A percentile compares a stretch with the other conserved stretches of the same genome.
Evolutionary conservation across 2,888 invertebrate genomes (phyloP).

Genomic region (Protula sp.): DNA sequence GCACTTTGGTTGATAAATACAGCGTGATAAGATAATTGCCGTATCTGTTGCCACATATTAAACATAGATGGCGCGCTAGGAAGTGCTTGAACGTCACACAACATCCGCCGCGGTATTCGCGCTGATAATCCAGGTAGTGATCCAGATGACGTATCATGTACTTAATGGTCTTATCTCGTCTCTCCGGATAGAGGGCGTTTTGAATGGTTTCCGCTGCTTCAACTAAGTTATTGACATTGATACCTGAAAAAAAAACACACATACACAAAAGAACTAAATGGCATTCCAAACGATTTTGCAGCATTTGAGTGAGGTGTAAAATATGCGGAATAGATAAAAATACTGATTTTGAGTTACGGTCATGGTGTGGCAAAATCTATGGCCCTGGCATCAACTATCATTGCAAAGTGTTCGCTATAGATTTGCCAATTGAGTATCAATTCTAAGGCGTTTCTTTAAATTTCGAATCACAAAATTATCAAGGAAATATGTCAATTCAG

Average conservation of each 20-base stretch:
- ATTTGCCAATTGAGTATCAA: too few species aligned
- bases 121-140: conserved; percentile 51
- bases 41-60: conserved; percentile 51
- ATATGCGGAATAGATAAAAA: too few species aligned
- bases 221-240: conserved; percentile 54
- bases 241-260: conserved; percentile 37
- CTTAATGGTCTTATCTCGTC: conserved; percentile 54
- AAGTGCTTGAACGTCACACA: conserved; percentile 48
- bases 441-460: too few species aligned
- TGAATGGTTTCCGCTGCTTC: conserved; percentile 40
- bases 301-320: too few species aligned
- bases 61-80: conserved; percentile 48
- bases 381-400: too few species aligned
- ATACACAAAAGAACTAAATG: too few species aligned
- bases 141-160: conserved; percentile 56
- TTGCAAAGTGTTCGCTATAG: too few species aligned
- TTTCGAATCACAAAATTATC: too few species aligned
- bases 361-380: too few species aligned
- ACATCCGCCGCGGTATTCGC: conserved; percentile 52
- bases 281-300: too few species aligned
- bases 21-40: conserved; percentile 56
- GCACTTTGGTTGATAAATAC: conserved; percentile 54
- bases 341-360: too few species aligned
- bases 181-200: conserved; percentile 54
- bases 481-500: too few species aligned